A percentile compares a stretch with the other conserved stretches of the same genome.
Evolutionary conservation across 2,797 vertebrate genomes (phyloP).

Genomic region (Phataginus tetradactyla): DNA sequence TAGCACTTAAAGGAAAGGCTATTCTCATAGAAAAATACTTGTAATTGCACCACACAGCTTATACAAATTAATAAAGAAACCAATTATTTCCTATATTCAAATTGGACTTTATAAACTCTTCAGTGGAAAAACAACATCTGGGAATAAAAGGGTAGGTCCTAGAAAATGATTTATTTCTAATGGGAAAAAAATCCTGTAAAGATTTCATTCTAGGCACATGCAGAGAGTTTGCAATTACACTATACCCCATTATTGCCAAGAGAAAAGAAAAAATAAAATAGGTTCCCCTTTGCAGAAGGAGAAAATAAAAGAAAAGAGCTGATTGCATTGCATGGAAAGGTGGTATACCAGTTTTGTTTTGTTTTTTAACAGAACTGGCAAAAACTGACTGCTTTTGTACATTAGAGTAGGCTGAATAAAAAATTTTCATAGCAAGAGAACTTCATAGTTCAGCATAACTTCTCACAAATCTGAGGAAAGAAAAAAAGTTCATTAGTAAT

Average conservation of each 20-base stretch:
- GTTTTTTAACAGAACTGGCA: neutral
- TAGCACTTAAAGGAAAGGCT: neutral
- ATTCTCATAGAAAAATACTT: conserved; percentile 1
- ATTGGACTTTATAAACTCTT: neutral
- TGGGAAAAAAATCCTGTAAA: neutral
- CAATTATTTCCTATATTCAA: conserved; percentile 21
- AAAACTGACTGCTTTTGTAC: neutral
- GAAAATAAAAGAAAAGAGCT: neutral
- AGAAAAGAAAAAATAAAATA: neutral
- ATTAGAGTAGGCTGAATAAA: neutral
- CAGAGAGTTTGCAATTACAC: neutral
- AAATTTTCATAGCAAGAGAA: neutral
- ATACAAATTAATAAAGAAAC: neutral
- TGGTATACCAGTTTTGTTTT: neutral
- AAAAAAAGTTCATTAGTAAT: neutral
- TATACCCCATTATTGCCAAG: neutral
- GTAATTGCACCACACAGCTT: neutral
- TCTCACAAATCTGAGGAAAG: neutral
- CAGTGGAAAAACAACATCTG: neutral
- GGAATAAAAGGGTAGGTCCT: neutral
- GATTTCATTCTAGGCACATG: neutral
- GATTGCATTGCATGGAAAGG: neutral
- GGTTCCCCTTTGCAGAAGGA: neutral
- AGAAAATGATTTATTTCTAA: neutral
- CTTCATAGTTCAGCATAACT: neutral